Evolutionary conservation across 2,797 vertebrate species (phyloP), one percentile per base, ranked within the genome.

Genomic region (Petrocephalus sullivani): DNA sequence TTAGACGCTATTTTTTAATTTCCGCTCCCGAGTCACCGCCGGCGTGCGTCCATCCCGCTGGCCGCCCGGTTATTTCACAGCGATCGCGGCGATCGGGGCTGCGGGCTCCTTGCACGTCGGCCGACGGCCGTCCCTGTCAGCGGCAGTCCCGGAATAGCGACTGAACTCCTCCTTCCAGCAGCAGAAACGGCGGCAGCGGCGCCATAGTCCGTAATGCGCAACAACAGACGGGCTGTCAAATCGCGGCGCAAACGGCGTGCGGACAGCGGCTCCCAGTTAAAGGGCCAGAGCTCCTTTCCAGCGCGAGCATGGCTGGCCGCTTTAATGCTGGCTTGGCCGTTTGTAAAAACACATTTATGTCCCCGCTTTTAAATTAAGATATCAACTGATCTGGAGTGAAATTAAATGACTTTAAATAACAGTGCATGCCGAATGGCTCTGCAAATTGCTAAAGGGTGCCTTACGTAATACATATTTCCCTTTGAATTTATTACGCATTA

Each of bases 201-300:
- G 86, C 85, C 89, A 89, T 84, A 90, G 87, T 88, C 87, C 87
- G 87, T 88, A 90, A 89, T 91, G 91, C 91, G 90, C 90, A 91
- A 82, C 60, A 89, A 89, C 89, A 53, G 41, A 37, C 58, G 78
- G 88, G 87, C 92, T 92, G 91, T 92, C 92, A 91, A 91, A 91
- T 84, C 84, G 67, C 67, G 54, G 84, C 89, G 88, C 87, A 88
- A 87, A 85, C 87, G 86, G 75, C 88, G 88, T 86, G 87, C 88
- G 49, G 53, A 81, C 49, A 85, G 64, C 88, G 83, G 83, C 78
- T 60, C 84, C 84, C 33, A 86, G 86, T 91, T 92, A 92, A 92
- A 92, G 91, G 58, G 90, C 86, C 89, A 92, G 19, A 19, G 51
- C 53, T 28, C 41, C 21, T 64, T 85, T 46, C 67, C 21, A 21